Evolutionary conservation across 2,113 vertebrate species (phyloP), one percentile per base, ranked within the genome.

Genomic region (Myiagra hebetior): DNA sequence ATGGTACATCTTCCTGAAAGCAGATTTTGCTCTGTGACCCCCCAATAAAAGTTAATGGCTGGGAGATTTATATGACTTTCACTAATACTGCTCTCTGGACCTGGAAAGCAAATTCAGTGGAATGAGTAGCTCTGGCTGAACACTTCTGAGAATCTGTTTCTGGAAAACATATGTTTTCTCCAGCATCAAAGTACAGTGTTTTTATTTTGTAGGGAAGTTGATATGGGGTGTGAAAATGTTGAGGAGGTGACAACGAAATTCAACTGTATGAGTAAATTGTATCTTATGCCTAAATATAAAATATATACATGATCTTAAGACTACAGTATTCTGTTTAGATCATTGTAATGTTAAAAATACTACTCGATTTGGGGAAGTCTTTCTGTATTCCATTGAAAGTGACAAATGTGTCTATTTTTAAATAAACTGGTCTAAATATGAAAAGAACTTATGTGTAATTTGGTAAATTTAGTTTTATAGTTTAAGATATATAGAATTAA

Each of bases 161-260:
- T 93, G 60, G 31, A 50, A 93, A 86, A 88, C 85, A 74, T 78
- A 84, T 50, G 39, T 13, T 63, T 82, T 81, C 79, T 89, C 46
- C 27, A 37, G 10, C 89, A 59, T 65, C 33, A n/a, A 89, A 96
- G 46, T 82, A 49, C 11, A 59, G 56, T 90, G 88, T 74, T 74
- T 92, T 91, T 87, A 62, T 91, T 89, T 93, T 86, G 50, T 91
- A 82, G 77, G 65, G 76, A 87, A 90, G 79, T 91, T 91, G 67
- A 35, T 88, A 11, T 0, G 8, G 70, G 26, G 72, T 93, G 83
- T 94, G 95, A 89, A 94, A 92, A 56, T 60, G 50, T 53, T 88
- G 83, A 91, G 95, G 79, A 93, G 73, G 85, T 86, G 95, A 93
- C 83, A 91, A 37, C 82, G 76, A 75, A 75, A 95, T 92, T 72